Base-by-base conservation (phyloP, 2,113 vertebrate genomes). In the Grallaria varia region DNA sequence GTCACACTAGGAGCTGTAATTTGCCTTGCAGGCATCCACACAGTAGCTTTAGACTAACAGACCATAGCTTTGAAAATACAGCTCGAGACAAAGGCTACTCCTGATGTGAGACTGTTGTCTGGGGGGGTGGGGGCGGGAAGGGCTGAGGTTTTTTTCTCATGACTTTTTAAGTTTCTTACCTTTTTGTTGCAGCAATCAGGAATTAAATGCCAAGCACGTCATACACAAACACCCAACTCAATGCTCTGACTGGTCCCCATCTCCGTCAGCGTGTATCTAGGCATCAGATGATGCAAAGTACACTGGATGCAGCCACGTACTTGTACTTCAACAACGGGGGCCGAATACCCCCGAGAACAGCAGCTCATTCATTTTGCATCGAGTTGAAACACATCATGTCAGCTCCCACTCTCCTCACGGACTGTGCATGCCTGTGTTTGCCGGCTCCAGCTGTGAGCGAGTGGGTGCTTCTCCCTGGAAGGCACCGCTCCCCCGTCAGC, bases 91-190 rank as follows among this genome's bases (percentile, higher is more conserved):
- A 97, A 96, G 87, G 69, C 81, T 81, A 73, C 58, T 73, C 40
- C 81, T 66, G 80, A 85, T 6, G 13, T 47, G 75, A 90, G 59
- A 77, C n/a, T 74, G 63, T n/a, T 45, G 7, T 45, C 53, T 14
- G 10, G 8, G 7, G 23, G 9, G 31, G 7, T 14, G 11, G 25
- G 15, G 47, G 17, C n/a, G 27, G 24, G 24, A 40, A 83, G 40
- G 50, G 67, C 59, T 68, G 78, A 67, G 28, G 1, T 7, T 42
- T 77, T 76, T 59, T 58, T 18, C 73, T 76, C 5, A 56, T 12
- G 75, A 95, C 95, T 92, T 91, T 74, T 45, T 39, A 96, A 94
- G 95, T 97, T 97, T 93, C 97, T 96, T 97, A 97, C 97, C 97
- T 97, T 91, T 83, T 28, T 64, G 71, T 66, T 67, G 96, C 92